phyloP scores from a whole-genome alignment of 2,113 vertebrate genomes.

The Lates calcarifer region DNA sequence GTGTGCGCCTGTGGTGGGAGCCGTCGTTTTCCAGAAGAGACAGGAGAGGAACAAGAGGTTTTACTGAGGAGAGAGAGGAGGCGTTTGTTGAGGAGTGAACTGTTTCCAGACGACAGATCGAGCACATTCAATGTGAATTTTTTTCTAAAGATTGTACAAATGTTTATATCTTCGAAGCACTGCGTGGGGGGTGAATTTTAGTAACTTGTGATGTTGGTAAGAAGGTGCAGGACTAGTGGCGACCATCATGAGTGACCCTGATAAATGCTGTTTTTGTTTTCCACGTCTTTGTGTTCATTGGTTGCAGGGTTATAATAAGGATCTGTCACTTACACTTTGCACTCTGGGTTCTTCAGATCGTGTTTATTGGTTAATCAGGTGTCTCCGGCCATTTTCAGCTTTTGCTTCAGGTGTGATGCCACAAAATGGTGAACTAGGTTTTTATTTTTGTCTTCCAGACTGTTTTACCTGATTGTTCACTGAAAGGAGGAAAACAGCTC shows the following conservation, averaged over 20 bases:
- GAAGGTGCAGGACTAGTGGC: neutral
- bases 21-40: conserved; percentile 98
- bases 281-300: neutral
- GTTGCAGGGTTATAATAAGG: conserved; percentile 5
- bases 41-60: conserved; percentile 99
- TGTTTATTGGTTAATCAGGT: neutral
- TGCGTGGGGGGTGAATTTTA: conserved; percentile 31
- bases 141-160: conserved; percentile 79
- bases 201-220: neutral
- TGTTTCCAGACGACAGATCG: conserved; percentile 51
- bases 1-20: conserved; percentile 96
- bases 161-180: conserved; percentile 77
- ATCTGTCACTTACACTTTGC: neutral
- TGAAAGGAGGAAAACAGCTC: neutral
- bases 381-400: neutral
- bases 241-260: neutral
- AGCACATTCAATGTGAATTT: conserved; percentile 81
- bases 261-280: conserved; percentile 19
- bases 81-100: conserved; percentile 47
- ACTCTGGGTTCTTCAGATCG: neutral
- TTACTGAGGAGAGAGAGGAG: conserved; percentile 83
- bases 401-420: conserved; percentile 8
- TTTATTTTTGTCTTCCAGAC: neutral
- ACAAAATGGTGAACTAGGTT: neutral
- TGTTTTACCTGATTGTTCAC: conserved; percentile 12